Conservation (phyloP, 2,888 invertebrate species). For the Conus canariensis region DNA sequence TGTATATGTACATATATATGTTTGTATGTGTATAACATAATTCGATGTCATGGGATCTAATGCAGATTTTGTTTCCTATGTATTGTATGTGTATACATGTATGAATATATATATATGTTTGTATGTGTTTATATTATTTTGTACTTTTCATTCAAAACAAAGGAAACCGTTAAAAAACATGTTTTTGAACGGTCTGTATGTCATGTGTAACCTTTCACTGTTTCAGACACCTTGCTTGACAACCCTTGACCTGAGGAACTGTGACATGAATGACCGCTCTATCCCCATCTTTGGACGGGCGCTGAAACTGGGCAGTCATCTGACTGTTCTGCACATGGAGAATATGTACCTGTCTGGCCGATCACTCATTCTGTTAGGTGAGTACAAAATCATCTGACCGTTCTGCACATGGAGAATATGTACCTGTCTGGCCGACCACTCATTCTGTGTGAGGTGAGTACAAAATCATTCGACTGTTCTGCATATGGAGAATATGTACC, state of each 20-base stretch:
- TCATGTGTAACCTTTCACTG: too few relatives aligned
- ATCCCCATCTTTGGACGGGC: slow-evolving; percentile 87
- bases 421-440: slow-evolving; percentile 87
- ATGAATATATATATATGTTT: too few relatives aligned
- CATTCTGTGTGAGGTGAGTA: slow-evolving; percentile 86
- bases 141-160: too few relatives aligned
- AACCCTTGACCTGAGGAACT: slow-evolving; percentile 85
- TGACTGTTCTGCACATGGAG: slow-evolving; percentile 89
- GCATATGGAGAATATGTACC: slow-evolving; percentile 87
- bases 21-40: too few relatives aligned
- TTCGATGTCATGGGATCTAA: too few relatives aligned
- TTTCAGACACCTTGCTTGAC: slow-evolving; percentile 85
- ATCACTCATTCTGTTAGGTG: slow-evolving; percentile 87
- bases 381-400: slow-evolving; percentile 84
- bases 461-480: slow-evolving; percentile 86
- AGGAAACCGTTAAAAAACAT: too few relatives aligned
- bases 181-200: too few relatives aligned
- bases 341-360: slow-evolving; percentile 87
- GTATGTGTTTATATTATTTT: too few relatives aligned
- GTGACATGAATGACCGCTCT: slow-evolving; percentile 84
- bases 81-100: too few relatives aligned
- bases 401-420: slow-evolving; percentile 89
- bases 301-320: slow-evolving; percentile 85
- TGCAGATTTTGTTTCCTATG: too few relatives aligned
- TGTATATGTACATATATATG: too few relatives aligned